A percentile compares a stretch with the other conserved stretches of the same genome.
phyloP scores from a whole-genome alignment of 2,797 vertebrate genomes.

The Cryptoprocta ferox region DNA sequence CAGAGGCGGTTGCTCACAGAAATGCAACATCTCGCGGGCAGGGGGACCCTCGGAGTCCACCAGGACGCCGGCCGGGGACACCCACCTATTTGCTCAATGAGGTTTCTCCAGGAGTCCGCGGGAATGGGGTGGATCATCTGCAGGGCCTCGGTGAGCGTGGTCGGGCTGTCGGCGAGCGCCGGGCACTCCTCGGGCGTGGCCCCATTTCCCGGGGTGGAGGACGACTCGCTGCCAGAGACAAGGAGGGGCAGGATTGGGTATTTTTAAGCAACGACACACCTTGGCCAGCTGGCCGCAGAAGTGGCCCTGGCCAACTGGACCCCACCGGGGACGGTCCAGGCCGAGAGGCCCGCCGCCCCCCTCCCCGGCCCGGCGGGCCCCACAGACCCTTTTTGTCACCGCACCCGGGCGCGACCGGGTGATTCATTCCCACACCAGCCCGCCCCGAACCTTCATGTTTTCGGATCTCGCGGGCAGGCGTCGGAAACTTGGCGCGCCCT shows the following conservation, averaged over 20 bases:
- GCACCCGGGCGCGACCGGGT: conserved; percentile 65
- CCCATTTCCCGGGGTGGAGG: conserved; percentile 80
- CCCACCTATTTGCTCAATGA: conserved; percentile 90
- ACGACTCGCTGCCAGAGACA: conserved; percentile 78
- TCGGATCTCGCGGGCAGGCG: conserved; percentile 58
- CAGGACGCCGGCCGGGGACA: background rate
- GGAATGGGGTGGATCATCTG: conserved; percentile 87
- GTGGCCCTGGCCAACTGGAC: background rate
- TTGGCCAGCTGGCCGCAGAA: background rate
- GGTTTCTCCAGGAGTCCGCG: conserved; percentile 89
- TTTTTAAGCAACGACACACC: conserved; percentile 61
- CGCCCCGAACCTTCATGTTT: conserved; percentile 68
- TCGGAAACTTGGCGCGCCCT: conserved; percentile 75
- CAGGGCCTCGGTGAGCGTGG: conserved; percentile 81
- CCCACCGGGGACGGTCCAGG: background rate
- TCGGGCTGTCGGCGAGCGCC: conserved; percentile 78
- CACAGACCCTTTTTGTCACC: conserved; percentile 64
- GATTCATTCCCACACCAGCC: conserved; percentile 71
- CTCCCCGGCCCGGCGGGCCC: conserved; percentile 60
- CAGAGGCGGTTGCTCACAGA: background rate
- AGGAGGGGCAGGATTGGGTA: conserved; percentile 42
- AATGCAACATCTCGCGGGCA: background rate
- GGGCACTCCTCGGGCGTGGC: conserved; percentile 83
- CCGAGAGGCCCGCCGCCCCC: conserved; percentile 47
- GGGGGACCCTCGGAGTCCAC: background rate